Evolutionary conservation across 2,797 vertebrate genomes (phyloP), one percentile per base, ranked within the genome.

Genomic region (Oophaga sylvatica): DNA sequence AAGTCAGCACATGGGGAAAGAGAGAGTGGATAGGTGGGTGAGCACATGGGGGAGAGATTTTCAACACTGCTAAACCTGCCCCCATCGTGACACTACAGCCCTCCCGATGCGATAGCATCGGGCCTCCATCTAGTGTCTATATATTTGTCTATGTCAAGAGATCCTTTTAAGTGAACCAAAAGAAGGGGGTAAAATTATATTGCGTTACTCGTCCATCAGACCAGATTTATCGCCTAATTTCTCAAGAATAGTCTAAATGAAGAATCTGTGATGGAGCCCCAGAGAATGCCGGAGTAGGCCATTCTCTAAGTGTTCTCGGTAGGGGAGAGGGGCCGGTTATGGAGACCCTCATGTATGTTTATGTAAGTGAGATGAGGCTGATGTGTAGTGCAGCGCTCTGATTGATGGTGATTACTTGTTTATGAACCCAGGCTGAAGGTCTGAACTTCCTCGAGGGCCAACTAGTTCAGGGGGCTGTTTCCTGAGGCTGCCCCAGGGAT

Each of bases 351-450:
- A 53, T 67, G 79, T 60, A 63, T 88, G 87, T 88, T 88, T 88
- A 84, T 86, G 62, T 73, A 89, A 86, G 84, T 53, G 88, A 93
- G 85, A 91, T 93, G 93, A 92, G 94, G 92, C 93, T 94, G 93
- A 94, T 94, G 93, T 93, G 91, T 94, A 95, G 94, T 94, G 93
- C 93, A 89, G 94, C 92, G 92, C 92, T 83, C 92, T 96, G 95
- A 97, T 96, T 96, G 94, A 96, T 97, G 93, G 93, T 94, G 91
- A 94, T 95, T 95, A 95, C 93, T 94, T 95, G 95, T 96, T 96
- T 96, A 96, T 96, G 95, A 96, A 96, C 96, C 95, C 94, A 95
- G 95, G 95, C 96, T 96, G 94, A 95, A 94, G 94, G 94, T 95
- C 94, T 96, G 93, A 96, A 96, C 96, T 97, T 96, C 96, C 94